These are phyloP conservation scores for Ceratothoa steindachneri DNA, from an alignment of 2,888 invertebrate species.

Conservation along the genomic window DNA sequence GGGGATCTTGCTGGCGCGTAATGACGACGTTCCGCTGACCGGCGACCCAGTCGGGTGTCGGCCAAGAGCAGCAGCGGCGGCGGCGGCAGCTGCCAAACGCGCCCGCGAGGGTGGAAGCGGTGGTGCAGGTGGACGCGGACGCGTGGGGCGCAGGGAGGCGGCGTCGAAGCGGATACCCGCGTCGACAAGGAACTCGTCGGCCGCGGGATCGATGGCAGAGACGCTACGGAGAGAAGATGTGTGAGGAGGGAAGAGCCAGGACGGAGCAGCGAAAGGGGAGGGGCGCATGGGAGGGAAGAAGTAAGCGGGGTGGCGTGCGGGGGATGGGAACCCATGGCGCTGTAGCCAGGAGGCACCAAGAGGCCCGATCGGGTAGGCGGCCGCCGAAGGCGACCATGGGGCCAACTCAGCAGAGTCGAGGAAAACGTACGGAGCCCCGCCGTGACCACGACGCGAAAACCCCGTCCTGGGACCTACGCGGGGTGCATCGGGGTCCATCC, in stretches of 20 bases:
- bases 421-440: conserved; percentile 31
- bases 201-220: conserved; percentile 49
- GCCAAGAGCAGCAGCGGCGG: conserved; percentile 17
- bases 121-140: conserved; percentile 35
- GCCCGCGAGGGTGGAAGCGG: background rate
- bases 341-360: conserved; percentile 47
- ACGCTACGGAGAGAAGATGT: conserved; percentile 47
- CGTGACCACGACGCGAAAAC: background rate
- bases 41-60: background rate
- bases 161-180: conserved; percentile 50
- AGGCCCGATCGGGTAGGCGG: conserved; percentile 47
- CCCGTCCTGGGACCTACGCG: background rate
- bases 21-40: background rate
- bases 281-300: conserved; percentile 33
- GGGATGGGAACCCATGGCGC: conserved; percentile 35
- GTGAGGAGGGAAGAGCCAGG: conserved; percentile 27
- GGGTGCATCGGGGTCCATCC: background rate
- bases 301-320: conserved; percentile 31
- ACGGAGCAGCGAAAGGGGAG: conserved; percentile 22
- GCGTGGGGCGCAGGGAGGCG: conserved; percentile 30
- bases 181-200: conserved; percentile 50
- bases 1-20: background rate
- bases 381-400: conserved; percentile 36
- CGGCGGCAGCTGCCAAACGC: conserved; percentile 21
- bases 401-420: conserved; percentile 45